Percentiles rank a stretch among this genome's conserved stretches.
Evolutionary conservation across 2,888 invertebrate species (phyloP).

Genomic region (Netelia fuscicornis): DNA sequence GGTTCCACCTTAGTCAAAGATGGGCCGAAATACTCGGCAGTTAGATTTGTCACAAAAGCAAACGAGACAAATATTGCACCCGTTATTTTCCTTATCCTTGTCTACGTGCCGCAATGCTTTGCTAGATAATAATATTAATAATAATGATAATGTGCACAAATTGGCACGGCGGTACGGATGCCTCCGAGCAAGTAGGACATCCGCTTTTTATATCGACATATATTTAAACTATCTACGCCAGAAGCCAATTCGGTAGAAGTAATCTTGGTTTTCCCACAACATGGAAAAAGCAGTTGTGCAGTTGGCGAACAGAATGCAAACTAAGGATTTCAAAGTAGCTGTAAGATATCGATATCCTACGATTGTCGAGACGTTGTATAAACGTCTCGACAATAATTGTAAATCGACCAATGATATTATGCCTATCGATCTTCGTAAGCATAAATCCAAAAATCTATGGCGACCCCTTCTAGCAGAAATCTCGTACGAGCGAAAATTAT

Average conservation of each 20-base stretch:
- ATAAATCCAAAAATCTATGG: not conserved
- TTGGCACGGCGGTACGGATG: too few relatives aligned
- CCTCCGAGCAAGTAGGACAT: too few relatives aligned
- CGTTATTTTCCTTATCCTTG: not conserved
- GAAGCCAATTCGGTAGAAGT: not conserved
- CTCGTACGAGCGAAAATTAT: not conserved
- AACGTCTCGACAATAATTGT: not conserved
- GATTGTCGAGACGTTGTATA: too few relatives aligned
- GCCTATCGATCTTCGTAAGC: not conserved
- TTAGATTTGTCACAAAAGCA: not conserved
- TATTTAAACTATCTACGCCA: not conserved
- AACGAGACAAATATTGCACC: not conserved
- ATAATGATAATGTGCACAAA: not conserved
- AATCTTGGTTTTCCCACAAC: not conserved
- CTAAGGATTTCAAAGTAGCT: not conserved
- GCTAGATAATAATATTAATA: not conserved
- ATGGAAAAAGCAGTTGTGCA: slow-evolving; percentile 2
- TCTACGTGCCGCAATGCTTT: not conserved
- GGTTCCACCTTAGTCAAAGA: slow-evolving; percentile 86
- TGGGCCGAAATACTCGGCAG: slow-evolving; percentile 50
- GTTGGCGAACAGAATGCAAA: not conserved
- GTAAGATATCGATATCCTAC: too few relatives aligned
- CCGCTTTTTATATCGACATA: not conserved
- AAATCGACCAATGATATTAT: not conserved
- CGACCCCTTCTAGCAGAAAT: not conserved